phyloP scores from a whole-genome alignment of 2,888 invertebrate species.

The Elysia crispata region DNA sequence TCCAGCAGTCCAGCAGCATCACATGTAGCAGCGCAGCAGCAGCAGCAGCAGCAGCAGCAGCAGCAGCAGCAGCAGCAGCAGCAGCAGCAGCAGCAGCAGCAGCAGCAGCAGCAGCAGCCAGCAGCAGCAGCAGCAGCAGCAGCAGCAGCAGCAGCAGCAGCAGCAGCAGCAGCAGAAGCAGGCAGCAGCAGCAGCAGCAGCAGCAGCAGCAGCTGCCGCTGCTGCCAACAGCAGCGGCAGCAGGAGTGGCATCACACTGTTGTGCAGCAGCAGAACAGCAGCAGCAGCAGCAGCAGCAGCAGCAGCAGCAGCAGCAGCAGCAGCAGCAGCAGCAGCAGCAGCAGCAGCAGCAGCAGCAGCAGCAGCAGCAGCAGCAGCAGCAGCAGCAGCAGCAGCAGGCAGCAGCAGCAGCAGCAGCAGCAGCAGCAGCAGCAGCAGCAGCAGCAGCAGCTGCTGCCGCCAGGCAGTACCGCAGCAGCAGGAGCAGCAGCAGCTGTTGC shows the following conservation, averaged over 20 bases:
- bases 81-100: constrained; percentile 1
- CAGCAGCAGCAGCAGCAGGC: no score
- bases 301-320: constrained; percentile 16
- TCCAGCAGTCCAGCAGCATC: no score
- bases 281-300: background rate
- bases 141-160: constrained; percentile 27
- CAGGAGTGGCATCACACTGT: background rate
- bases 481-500: no score
- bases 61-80: constrained; percentile 7
- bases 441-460: background rate
- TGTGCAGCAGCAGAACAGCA: no score
- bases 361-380: constrained; percentile 19
- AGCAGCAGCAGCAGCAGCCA: constrained; percentile 31
- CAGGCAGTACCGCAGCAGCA: background rate
- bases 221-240: constrained; percentile 9
- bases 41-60: no score
- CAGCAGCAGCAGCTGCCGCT: no score
- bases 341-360: constrained; percentile 28
- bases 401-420: background rate
- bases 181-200: no score
- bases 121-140: constrained; percentile 26
- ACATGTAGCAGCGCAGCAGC: no score
- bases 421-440: background rate
- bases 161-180: no score
- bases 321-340: constrained; percentile 29